Evolutionary conservation across 1,140 invertebrate species (phyloP), one percentile per base, ranked within the genome.

Genomic region (Diprion similis): DNA sequence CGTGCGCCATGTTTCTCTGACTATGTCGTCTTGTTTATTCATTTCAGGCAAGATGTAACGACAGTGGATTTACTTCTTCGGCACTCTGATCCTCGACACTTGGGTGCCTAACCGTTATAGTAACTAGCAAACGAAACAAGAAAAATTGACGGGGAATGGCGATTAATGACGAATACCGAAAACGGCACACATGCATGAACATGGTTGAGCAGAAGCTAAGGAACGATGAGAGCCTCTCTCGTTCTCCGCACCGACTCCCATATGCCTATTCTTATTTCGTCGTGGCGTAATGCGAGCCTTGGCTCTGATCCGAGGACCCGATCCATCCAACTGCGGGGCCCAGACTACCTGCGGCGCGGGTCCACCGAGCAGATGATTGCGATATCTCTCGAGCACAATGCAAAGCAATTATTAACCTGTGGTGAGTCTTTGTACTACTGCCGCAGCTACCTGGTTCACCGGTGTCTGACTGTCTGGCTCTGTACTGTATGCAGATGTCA

Each of bases 371-470:
- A 59, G 51, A 59, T 59, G 51, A 59, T 59, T 59, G 51, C 51
- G 51, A 59, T 59, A 59, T 59, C 51, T 17, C 9, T 4, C n/a
- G 51, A 59, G 51, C 51, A 59, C 51, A 59, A 59, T 59, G 51
- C 51, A 59, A 59, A 59, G 51, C 51, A 59, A 59, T 59, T 59
- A 59, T 59, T 59, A 59, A 59, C 51, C 51, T 59, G 51, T 59
- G 51, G 51, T 59, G 51, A 59, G 11, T 59, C 51, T 59, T 59
- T 59, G 51, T 59, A 59, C 51, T 59, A 59, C 51, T 59, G 51
- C 51, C 51, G 51, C n/a, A 17, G 51, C 51, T 59, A 59, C 51
- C 51, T 59, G 51, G 51, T 59, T 59, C 51, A 59, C 9, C n/a
- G 51, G n/a, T 59, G 51, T 59, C 51, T 9, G 51, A 59, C 51